A percentile compares a stretch with the other conserved stretches of the same genome.
Evolutionary conservation across 2,888 invertebrate species (phyloP).

Genomic region (Gibbula magus): DNA sequence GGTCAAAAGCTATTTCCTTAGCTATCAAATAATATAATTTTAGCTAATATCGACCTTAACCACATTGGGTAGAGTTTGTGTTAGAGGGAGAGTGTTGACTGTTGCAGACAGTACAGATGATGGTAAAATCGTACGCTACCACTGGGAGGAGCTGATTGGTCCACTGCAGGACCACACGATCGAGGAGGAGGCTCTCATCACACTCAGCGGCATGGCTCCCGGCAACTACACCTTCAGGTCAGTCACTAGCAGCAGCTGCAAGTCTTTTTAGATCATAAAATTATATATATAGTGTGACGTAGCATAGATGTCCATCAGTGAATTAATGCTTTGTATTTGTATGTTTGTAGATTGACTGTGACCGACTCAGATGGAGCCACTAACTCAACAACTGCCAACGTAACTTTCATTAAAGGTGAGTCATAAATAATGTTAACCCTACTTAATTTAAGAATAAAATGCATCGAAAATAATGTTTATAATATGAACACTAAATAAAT

Average conservation of each 20-base stretch:
- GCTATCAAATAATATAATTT: too few species aligned
- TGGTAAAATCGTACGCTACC: conserved; percentile 89
- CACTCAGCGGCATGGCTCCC: conserved; percentile 88
- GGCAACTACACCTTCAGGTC: conserved; percentile 79
- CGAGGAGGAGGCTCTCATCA: conserved; percentile 87
- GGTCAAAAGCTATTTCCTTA: too few species aligned
- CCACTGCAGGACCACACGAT: conserved; percentile 83
- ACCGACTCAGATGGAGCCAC: conserved; percentile 92
- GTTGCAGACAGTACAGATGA: conserved; percentile 84
- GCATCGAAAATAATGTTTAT: too few species aligned
- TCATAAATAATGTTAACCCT: too few species aligned
- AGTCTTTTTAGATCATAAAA: background rate
- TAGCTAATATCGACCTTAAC: too few species aligned
- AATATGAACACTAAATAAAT: too few species aligned
- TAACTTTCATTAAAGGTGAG: conserved; percentile 86
- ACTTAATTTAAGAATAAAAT: too few species aligned
- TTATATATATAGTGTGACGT: background rate
- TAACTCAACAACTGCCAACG: conserved; percentile 90
- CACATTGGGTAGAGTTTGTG: too few species aligned
- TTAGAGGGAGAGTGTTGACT: too few species aligned
- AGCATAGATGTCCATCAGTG: too few species aligned
- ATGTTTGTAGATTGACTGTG: conserved; percentile 83
- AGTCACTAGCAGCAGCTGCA: conserved; percentile 45
- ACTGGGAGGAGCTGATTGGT: conserved; percentile 93
- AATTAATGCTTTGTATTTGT: conserved; percentile 1